Conservation (phyloP, 2,888 invertebrate genomes). For the Drosophila mulleri region DNA sequence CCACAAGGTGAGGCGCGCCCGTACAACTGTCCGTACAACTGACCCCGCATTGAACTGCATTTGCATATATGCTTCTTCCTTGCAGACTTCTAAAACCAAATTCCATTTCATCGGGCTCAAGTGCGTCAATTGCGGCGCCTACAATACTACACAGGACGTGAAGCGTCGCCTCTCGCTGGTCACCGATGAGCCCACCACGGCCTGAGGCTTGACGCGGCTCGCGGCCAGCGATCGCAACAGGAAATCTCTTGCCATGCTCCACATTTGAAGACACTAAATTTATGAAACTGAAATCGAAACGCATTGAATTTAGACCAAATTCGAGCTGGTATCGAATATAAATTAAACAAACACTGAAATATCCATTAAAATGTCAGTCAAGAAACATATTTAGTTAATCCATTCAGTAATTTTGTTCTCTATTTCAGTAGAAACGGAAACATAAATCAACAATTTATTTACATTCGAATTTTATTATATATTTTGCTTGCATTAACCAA, state of each 20-base stretch:
- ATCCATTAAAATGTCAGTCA: conserved; percentile 7
- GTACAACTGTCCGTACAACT: too few relatives aligned
- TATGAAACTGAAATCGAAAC: conserved; percentile 61
- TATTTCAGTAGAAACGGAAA: conserved; percentile 15
- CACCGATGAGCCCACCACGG: conserved; percentile 82
- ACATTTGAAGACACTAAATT: conserved; percentile 59
- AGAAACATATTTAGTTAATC: conserved; percentile 24
- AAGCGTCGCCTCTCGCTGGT: conserved; percentile 83
- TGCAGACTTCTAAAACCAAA: conserved; percentile 91
- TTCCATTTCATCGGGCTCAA: conserved; percentile 96
- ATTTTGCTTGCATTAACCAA: conserved; percentile 23
- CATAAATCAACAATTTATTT: conserved; percentile 27
- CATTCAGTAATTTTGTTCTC: conserved; percentile 10
- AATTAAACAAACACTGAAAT: conserved; percentile 15
- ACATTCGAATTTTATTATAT: conserved; percentile 53
- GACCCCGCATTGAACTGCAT: too few relatives aligned
- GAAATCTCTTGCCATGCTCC: conserved; percentile 78
- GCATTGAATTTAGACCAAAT: conserved; percentile 78
- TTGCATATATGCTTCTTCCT: conserved; percentile 37
- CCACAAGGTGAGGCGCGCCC: conserved; percentile 89
- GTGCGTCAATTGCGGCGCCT: conserved; percentile 94
- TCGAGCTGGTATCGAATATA: conserved; percentile 82
- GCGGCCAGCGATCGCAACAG: conserved; percentile 48
- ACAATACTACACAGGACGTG: conserved; percentile 92
- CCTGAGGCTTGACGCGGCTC: conserved; percentile 66